Evolutionary conservation across 2,888 invertebrate species (phyloP), one percentile per base, ranked within the genome.

Genomic region (Ischnus inquisitorius): DNA sequence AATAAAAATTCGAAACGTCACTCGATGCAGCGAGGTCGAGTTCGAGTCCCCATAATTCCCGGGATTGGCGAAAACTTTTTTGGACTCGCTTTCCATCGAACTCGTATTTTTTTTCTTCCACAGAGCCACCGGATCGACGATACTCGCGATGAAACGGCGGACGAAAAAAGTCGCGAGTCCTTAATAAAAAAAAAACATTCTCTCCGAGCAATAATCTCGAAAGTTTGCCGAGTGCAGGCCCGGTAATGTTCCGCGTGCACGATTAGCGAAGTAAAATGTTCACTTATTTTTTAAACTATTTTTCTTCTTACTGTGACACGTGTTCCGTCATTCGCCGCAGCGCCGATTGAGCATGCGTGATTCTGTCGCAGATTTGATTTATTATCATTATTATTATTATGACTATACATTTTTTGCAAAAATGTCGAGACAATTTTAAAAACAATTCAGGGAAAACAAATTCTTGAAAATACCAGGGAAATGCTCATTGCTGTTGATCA

Each of bases 11-110:
- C 12, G 8, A 75, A 34, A 25, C 75, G 39, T 22, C 39, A 8
- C 22, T 19, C 43, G 25, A 39, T 41, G 64, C 54, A 39, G 0
- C 34, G 34, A 3, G 64, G 64, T 25, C 64, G 48, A 14, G 6
- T 41, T 8, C 10, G 51, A 75, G 65, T 76, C 54, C 12, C 8
- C 8, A 16, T 54, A 54, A 54, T 48, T 12, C 28, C 39, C 46
- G 65, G 16, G 39, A 39, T 39, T 39, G 22, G 22, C 34, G 39
- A 65, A 65, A 76, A 65, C 65, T 76, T 34, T 76, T 76, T 76
- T 5, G 14, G 4, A 51, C 34, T 34, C 22, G 22, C 22, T 14
- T 39, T 54, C 39, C 19, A 25, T 41, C 54, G 8, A 34, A 34
- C n/a, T n/a, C n/a, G n/a, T n/a, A n/a, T n/a, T n/a, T n/a, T n/a